Conservation (phyloP, 2,113 vertebrate genomes). For the Cairina moschata region DNA sequence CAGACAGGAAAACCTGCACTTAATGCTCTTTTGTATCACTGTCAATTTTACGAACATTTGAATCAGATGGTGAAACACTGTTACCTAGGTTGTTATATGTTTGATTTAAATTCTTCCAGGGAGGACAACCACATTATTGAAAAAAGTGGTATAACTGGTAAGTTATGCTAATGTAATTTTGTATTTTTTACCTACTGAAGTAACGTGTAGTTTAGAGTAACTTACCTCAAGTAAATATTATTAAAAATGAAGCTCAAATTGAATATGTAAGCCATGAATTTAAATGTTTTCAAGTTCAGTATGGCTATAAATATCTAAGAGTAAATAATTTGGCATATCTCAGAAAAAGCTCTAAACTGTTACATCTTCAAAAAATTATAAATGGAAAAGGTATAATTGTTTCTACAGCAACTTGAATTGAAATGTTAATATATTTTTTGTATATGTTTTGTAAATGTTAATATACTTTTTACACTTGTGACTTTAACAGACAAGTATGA, state of each 20-base stretch:
- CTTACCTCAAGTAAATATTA: background rate
- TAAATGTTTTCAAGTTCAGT: background rate
- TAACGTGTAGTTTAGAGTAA: background rate
- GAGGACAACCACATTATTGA: background rate
- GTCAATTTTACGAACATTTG: constrained; percentile 89
- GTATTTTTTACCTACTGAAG: background rate
- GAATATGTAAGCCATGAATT: background rate
- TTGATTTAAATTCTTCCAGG: constrained; percentile 70
- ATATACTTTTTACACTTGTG: background rate
- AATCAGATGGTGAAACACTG: constrained; percentile 82
- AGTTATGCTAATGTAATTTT: background rate
- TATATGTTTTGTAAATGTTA: too few species aligned
- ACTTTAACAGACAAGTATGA: background rate
- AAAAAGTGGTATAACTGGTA: constrained; percentile 54
- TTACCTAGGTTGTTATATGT: constrained; percentile 83
- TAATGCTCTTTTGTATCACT: constrained; percentile 88
- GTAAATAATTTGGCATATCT: background rate
- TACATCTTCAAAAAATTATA: background rate
- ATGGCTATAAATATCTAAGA: background rate
- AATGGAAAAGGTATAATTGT: background rate
- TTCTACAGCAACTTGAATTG: background rate
- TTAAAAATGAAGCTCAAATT: background rate
- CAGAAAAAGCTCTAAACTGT: background rate
- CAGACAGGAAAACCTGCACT: constrained; percentile 89
- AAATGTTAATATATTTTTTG: background rate